Percentiles rank a stretch among this genome's conserved stretches.
phyloP scores from a whole-genome alignment of 2,888 invertebrate species.

The Melieria crassipennis region DNA sequence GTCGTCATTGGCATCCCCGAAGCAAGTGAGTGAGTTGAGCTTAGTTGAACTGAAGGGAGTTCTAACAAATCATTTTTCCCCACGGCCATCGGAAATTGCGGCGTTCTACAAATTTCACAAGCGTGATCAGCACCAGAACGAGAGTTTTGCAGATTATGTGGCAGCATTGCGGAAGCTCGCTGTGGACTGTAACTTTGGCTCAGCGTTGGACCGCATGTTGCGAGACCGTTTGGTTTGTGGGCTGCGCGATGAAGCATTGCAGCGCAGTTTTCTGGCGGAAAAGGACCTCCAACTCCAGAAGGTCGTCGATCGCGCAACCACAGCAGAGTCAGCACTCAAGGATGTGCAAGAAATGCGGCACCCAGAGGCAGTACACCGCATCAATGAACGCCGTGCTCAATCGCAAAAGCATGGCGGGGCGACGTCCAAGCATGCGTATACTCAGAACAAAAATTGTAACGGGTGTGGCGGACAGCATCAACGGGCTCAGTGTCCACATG shows the following conservation, averaged over 20 bases:
- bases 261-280: constrained; percentile 36
- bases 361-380: constrained; percentile 16
- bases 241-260: constrained; percentile 35
- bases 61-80: constrained; percentile 38
- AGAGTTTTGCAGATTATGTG: constrained; percentile 35
- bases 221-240: constrained; percentile 41
- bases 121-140: constrained; percentile 33
- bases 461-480: constrained; percentile 31
- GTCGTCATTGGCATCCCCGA: constrained; percentile 41
- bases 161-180: constrained; percentile 34
- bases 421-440: background rate
- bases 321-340: constrained; percentile 31
- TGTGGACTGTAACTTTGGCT: constrained; percentile 37
- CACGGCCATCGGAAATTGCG: constrained; percentile 36
- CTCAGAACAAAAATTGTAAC: constrained; percentile 12
- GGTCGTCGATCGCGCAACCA: constrained; percentile 34
- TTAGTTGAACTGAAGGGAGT: constrained; percentile 33
- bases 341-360: constrained; percentile 28
- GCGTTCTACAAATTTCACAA: constrained; percentile 36
- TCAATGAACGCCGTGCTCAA: constrained; percentile 14
- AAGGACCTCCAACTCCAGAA: constrained; percentile 29
- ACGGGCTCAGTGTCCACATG: constrained; percentile 24
- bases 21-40: constrained; percentile 35
- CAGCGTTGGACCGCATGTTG: constrained; percentile 37
- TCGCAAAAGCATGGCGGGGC: background rate